phyloP scores from a whole-genome alignment of 2,888 invertebrate species.

The Epistrophella euchroma region DNA sequence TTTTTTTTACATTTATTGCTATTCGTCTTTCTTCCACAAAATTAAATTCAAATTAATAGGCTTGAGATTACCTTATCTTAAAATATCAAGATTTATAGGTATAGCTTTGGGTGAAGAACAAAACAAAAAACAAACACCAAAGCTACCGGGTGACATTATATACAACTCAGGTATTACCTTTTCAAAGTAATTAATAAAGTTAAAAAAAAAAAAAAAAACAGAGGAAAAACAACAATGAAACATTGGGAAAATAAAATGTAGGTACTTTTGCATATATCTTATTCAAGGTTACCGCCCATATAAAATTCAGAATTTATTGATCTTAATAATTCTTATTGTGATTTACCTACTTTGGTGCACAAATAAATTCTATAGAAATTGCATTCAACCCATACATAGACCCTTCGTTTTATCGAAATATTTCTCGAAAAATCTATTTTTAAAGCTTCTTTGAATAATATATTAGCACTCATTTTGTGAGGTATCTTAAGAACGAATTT shows the following conservation, averaged over 20 bases:
- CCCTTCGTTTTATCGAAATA: no score
- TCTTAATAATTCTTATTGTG: no score
- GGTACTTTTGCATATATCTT: not conserved
- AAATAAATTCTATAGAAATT: no score
- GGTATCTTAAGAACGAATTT: no score
- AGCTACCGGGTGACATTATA: slow-evolving; percentile 48
- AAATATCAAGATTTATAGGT: slow-evolving; percentile 40
- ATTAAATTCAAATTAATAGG: slow-evolving; percentile 73
- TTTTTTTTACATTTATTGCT: slow-evolving; percentile 55
- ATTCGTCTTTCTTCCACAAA: slow-evolving; percentile 62
- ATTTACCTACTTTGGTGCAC: no score
- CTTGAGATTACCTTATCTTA: slow-evolving; percentile 48
- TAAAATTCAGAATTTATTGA: no score
- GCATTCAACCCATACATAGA: no score
- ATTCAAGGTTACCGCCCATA: not conserved
- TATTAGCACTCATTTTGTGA: no score
- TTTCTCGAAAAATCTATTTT: no score
- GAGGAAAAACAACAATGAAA: slow-evolving; percentile 17
- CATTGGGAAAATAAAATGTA: not conserved
- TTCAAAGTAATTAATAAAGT: slow-evolving; percentile 72
- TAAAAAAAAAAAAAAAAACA: slow-evolving; percentile 7
- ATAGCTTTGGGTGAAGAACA: slow-evolving; percentile 12
- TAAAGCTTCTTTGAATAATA: no score
- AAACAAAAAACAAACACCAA: slow-evolving; percentile 24
- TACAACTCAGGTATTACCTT: slow-evolving; percentile 22